Conservation (phyloP, 2,113 vertebrate genomes). For the Eolophus roseicapilla region DNA sequence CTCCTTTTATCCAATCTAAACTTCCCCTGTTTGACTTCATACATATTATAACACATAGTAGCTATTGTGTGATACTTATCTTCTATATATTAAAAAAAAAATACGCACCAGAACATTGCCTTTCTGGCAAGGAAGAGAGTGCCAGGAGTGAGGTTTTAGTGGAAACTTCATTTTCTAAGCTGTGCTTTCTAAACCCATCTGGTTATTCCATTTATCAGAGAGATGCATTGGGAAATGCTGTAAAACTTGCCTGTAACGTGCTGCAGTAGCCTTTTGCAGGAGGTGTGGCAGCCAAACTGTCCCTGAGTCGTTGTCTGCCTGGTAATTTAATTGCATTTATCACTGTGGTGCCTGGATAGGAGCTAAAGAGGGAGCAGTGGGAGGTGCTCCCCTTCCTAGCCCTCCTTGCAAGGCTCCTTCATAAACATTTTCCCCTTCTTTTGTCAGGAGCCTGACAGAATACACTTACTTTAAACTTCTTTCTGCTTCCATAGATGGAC, state of each 20-base stretch:
- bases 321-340: not conserved
- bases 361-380: not conserved
- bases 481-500: not conserved
- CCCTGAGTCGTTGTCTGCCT: not conserved
- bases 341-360: not conserved
- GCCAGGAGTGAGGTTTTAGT: not conserved
- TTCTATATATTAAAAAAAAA: not conserved
- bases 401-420: not conserved
- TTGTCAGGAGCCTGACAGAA: conserved; percentile 6
- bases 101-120: not conserved
- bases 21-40: too few species aligned
- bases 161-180: not conserved
- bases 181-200: accelerated
- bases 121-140: not conserved
- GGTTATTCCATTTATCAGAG: not conserved
- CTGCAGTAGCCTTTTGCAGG: not conserved
- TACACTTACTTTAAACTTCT: not conserved
- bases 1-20: too few species aligned
- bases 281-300: not conserved
- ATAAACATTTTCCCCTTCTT: not conserved
- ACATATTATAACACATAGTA: not conserved
- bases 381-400: not conserved
- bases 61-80: not conserved
- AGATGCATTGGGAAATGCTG: not conserved
- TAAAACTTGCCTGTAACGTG: not conserved